Conservation (phyloP, 2,888 invertebrate genomes). For the Tridacna crocea region DNA sequence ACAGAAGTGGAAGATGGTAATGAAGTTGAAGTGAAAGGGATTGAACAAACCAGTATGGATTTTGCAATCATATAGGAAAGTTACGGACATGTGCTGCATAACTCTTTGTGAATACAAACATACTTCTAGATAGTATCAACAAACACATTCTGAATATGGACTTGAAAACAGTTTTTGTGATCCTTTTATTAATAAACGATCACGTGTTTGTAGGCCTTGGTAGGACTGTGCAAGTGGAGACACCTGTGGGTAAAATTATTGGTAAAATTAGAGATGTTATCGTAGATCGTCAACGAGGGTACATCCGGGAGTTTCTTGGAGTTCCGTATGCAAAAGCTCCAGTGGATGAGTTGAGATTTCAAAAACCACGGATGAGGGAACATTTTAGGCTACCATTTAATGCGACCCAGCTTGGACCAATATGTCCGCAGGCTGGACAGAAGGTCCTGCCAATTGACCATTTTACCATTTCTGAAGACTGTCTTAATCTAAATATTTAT, state of each 20-base stretch:
- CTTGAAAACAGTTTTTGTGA: too few relatives aligned
- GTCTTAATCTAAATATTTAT: conserved; percentile 55
- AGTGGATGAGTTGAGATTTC: conserved; percentile 39
- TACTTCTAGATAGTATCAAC: too few relatives aligned
- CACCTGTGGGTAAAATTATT: conserved; percentile 4
- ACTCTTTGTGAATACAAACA: too few relatives aligned
- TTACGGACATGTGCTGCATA: too few relatives aligned
- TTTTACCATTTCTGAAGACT: conserved; percentile 48
- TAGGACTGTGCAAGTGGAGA: neutral
- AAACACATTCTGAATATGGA: too few relatives aligned
- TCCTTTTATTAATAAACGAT: too few relatives aligned
- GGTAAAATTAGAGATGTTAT: conserved; percentile 1
- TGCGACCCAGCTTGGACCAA: conserved; percentile 42
- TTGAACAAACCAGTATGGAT: too few relatives aligned
- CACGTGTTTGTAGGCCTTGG: neutral
- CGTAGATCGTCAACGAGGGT: neutral
- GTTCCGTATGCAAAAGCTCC: conserved; percentile 53
- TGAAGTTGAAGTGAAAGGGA: too few relatives aligned
- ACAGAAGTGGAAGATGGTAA: too few relatives aligned
- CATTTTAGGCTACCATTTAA: conserved; percentile 30
- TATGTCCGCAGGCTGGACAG: conserved; percentile 41
- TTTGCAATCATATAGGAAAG: too few relatives aligned
- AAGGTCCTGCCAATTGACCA: conserved; percentile 12
- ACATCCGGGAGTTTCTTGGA: conserved; percentile 39
- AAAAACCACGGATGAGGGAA: conserved; percentile 40